phyloP scores from a whole-genome alignment of 2,113 vertebrate genomes.

The Eulacestoma nigropectus region DNA sequence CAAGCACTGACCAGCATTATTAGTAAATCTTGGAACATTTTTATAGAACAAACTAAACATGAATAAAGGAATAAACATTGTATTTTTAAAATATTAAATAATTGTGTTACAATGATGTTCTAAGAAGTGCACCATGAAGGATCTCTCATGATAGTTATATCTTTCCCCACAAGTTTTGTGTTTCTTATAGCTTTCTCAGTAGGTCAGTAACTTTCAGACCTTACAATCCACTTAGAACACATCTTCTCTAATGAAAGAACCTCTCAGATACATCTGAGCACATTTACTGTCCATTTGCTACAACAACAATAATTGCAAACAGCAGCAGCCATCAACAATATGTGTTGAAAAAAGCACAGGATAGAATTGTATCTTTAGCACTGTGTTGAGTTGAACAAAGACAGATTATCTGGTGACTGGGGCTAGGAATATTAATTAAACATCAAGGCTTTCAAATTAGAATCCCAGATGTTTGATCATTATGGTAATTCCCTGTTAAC shows the following conservation, averaged over 20 bases:
- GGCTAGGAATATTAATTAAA: slow-evolving; percentile 56
- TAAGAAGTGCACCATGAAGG: neutral
- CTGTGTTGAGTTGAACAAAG: neutral
- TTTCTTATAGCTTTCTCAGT: neutral
- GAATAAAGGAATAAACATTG: neutral
- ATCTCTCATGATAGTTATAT: neutral
- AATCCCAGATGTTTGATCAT: slow-evolving; percentile 44
- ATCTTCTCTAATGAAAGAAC: neutral
- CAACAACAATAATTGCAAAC: neutral
- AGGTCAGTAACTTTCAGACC: neutral
- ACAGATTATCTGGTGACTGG: neutral
- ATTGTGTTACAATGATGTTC: neutral
- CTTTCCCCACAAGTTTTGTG: neutral
- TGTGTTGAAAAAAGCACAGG: neutral
- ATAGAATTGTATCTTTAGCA: neutral
- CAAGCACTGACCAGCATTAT: neutral
- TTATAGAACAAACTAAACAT: neutral
- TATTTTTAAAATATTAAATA: neutral
- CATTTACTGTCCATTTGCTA: neutral
- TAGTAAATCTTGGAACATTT: neutral
- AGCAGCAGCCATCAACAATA: neutral
- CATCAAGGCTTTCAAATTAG: slow-evolving; percentile 40
- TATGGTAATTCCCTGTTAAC: slow-evolving; percentile 36
- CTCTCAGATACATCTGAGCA: neutral
- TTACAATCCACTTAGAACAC: neutral